A percentile compares a stretch with the other conserved stretches of the same genome.
phyloP scores from a whole-genome alignment of 2,888 invertebrate species.

The Folsomia manolachei region DNA sequence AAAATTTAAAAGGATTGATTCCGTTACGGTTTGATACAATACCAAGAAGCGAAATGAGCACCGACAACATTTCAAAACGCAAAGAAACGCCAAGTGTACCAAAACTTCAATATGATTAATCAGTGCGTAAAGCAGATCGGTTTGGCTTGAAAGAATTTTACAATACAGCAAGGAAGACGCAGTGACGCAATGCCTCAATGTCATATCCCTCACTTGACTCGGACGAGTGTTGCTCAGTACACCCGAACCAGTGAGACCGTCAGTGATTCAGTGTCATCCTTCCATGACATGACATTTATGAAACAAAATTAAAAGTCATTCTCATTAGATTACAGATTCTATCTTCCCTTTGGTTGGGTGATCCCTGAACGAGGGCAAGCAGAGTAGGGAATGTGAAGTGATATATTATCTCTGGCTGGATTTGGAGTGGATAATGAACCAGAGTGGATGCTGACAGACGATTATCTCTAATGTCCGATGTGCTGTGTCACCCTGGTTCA shows the following conservation, averaged over 20 bases:
- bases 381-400: background rate
- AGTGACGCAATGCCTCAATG: too few relatives aligned
- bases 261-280: background rate
- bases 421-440: background rate
- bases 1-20: too few relatives aligned
- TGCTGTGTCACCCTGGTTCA: background rate
- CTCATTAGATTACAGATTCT: background rate
- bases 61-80: background rate
- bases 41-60: too few relatives aligned
- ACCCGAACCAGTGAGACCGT: too few relatives aligned
- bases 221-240: background rate
- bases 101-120: too few relatives aligned
- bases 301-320: conserved; percentile 6
- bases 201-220: background rate
- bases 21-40: too few relatives aligned
- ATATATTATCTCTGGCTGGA: background rate
- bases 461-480: background rate
- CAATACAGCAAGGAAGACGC: too few relatives aligned
- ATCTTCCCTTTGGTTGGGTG: background rate
- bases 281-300: background rate
- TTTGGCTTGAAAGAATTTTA: background rate
- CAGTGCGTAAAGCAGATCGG: background rate
- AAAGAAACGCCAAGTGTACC: background rate
- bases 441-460: conserved; percentile 1
- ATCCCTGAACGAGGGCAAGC: too few relatives aligned